phyloP scores from a whole-genome alignment of 2,888 invertebrate species.

The Celastrina argiolus region DNA sequence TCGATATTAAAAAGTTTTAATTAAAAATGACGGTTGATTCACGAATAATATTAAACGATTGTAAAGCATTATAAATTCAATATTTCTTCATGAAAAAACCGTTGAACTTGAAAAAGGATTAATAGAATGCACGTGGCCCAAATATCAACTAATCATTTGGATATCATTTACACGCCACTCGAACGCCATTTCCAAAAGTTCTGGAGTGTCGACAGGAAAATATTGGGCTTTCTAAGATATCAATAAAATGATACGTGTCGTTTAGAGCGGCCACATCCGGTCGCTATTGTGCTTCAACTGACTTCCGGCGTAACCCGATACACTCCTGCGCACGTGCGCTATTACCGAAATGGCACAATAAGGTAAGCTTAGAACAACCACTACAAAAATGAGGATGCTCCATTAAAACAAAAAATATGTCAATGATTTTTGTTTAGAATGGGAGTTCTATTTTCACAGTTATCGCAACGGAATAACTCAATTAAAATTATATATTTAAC shows the following conservation, averaged over 20 bases:
- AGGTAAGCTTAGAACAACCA: slow-evolving; percentile 35
- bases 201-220: slow-evolving; percentile 65
- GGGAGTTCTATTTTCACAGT: not conserved
- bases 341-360: slow-evolving; percentile 60
- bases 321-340: slow-evolving; percentile 78
- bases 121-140: slow-evolving; percentile 31
- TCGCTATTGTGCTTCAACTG: slow-evolving; percentile 68
- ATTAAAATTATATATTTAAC: not conserved
- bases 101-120: not conserved
- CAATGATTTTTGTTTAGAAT: not conserved
- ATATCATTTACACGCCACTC: slow-evolving; percentile 47
- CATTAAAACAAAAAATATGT: slow-evolving; percentile 13
- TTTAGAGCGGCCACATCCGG: slow-evolving; percentile 76
- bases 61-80: not conserved
- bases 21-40: not conserved
- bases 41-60: not conserved
- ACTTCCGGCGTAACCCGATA: slow-evolving; percentile 77
- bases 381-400: slow-evolving; percentile 25
- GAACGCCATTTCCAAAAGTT: slow-evolving; percentile 45
- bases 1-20: not conserved
- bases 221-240: slow-evolving; percentile 73
- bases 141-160: slow-evolving; percentile 34
- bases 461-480: not conserved
- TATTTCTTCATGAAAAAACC: not conserved
- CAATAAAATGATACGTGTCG: slow-evolving; percentile 77